Base-by-base conservation (phyloP, 2,888 invertebrate species). In the Heliconius charithonia region DNA sequence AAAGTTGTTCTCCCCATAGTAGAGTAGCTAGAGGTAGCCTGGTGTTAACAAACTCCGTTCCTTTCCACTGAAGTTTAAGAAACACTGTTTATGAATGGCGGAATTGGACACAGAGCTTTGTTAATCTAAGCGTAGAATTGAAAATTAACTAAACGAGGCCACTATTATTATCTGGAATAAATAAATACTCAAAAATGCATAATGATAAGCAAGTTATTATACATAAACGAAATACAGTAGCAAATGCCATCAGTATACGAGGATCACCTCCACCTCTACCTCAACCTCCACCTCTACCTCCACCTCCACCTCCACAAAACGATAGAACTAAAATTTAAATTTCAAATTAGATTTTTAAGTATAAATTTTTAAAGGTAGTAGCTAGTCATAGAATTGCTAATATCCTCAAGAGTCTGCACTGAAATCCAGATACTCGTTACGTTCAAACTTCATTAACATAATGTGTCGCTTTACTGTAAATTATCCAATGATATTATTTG, bases 341-440 rank as follows among this genome's bases (percentile, higher is more conserved):
- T 74, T 65, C 10, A 74, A 74, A 74, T 41, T 63, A 45, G 41
- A 74, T 62, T 74, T 74, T 74, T 74, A 74, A 74, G 71, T 66
- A 77, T 77, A 75, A 80, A 75, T 78, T 78, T 80, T 41, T 78
- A 71, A 80, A 80, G 78, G 75, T 67, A 66, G 67, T 75, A 75
- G 59, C 59, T 59, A 59, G 80, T 73, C 71, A 80, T 78, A 80
- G 77, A 80, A 80, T 78, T 75, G 80, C 78, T 80, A 78, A 80
- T 80, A 72, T 51, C 77, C 59, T 70, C 62, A 77, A 75, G 71
- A 80, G 78, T 77, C 77, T 77, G n/a, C 29, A 72, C 69, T 65
- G 79, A 65, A 70, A 77, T 62, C 75, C 75, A 75, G 75, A 75
- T 75, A 75, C 75, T 78, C 70, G 77, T 74, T 56, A 75, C 66